Evolutionary conservation across 1,140 invertebrate species (phyloP).

Genomic region (Carposina sasakii): DNA sequence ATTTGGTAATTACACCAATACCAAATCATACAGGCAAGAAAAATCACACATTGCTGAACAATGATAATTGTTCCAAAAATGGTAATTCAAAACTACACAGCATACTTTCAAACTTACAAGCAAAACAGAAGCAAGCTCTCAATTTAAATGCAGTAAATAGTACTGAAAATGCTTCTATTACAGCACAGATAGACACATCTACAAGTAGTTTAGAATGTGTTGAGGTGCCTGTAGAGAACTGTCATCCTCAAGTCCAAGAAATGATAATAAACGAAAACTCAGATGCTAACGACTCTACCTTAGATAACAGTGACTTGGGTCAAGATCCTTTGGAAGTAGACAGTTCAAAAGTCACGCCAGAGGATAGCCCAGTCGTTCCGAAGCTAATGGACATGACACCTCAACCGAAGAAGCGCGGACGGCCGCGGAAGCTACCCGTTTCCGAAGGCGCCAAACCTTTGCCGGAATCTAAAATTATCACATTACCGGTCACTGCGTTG

Average conservation of each 20-base stretch:
- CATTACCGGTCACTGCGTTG: conserved; percentile 50
- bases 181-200: conserved; percentile 58
- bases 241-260: conserved; percentile 47
- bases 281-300: conserved; percentile 56
- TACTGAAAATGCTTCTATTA: conserved; percentile 41
- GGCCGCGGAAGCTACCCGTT: conserved; percentile 62
- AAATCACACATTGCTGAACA: conserved; percentile 55
- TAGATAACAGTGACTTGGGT: conserved; percentile 49
- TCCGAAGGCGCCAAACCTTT: conserved; percentile 47
- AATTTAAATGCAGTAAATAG: conserved; percentile 47
- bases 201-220: conserved; percentile 46
- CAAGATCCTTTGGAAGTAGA: conserved; percentile 67
- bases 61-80: conserved; percentile 67
- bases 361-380: conserved; percentile 25
- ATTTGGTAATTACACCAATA: conserved; percentile 37
- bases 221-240: conserved; percentile 38
- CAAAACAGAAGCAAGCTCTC: conserved; percentile 52
- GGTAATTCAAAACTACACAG: conserved; percentile 66
- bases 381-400: conserved; percentile 46
- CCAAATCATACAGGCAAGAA: conserved; percentile 31
- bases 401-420: conserved; percentile 64
- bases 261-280: conserved; percentile 65
- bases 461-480: no score
- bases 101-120: conserved; percentile 62
- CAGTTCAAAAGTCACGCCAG: conserved; percentile 34